Evolutionary conservation across 2,797 vertebrate species (phyloP).

Genomic region (Morus bassanus): DNA sequence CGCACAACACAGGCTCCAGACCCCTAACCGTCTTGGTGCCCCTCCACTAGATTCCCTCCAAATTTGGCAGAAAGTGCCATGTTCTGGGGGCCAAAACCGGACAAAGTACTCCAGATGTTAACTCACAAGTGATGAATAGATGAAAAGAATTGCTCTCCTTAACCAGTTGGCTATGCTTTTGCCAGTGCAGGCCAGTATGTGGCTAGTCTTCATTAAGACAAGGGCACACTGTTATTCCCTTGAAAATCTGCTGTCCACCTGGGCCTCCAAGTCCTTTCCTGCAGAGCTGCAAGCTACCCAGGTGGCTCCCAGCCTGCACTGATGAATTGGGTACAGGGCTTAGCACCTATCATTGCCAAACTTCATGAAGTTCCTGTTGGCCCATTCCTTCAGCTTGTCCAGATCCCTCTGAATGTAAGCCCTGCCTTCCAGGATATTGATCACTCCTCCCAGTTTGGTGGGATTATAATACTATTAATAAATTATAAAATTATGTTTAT

Average conservation of each 20-base stretch:
- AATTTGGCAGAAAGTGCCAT: background rate
- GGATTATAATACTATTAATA: background rate
- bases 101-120: background rate
- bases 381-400: background rate
- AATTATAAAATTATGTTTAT: background rate
- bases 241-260: background rate
- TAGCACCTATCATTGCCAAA: background rate
- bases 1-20: background rate
- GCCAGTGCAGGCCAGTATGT: background rate
- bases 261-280: background rate
- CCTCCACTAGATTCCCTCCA: background rate
- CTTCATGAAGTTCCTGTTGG: background rate
- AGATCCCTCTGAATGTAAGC: background rate
- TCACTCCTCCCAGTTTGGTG: background rate
- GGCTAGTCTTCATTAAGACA: background rate
- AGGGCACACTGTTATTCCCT: background rate
- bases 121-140: background rate
- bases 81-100: background rate
- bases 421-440: background rate
- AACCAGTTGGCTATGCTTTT: background rate
- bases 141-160: background rate
- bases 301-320: background rate
- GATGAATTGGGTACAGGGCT: background rate
- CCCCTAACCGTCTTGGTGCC: background rate
- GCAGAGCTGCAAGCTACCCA: background rate